These are phyloP conservation scores for Acleris sparsana DNA, from an alignment of 2,888 invertebrate species.

Conservation along the genomic window DNA sequence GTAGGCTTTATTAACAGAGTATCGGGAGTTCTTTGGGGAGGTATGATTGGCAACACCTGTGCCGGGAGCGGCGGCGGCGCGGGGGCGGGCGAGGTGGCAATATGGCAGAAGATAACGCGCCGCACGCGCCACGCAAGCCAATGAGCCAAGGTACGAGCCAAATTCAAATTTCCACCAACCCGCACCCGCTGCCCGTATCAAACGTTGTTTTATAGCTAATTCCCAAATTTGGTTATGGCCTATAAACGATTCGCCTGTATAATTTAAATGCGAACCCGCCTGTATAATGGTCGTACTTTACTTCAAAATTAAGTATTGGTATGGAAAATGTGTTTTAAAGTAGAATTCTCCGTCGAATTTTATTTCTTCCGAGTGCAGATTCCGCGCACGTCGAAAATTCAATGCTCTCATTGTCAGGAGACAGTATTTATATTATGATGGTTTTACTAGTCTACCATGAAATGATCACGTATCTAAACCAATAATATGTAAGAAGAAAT, in stretches of 20 bases:
- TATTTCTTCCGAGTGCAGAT: conserved; percentile 61
- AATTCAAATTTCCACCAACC: conserved; percentile 82
- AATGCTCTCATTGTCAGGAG: conserved; percentile 42
- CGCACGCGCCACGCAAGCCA: conserved; percentile 78
- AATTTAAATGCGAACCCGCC: conserved; percentile 82
- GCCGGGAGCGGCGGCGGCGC: conserved; percentile 40
- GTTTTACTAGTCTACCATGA: conserved; percentile 28
- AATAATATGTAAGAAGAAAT: no score
- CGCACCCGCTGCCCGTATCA: conserved; percentile 80
- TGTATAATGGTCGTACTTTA: conserved; percentile 83
- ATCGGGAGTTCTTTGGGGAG: conserved; percentile 4
- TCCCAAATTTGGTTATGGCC: conserved; percentile 84
- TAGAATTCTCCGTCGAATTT: conserved; percentile 75
- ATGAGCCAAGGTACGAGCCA: conserved; percentile 75
- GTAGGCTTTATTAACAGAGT: background rate
- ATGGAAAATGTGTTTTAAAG: conserved; percentile 82
- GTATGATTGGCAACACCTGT: conserved; percentile 28
- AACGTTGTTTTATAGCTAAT: conserved; percentile 84
- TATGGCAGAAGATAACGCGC: conserved; percentile 58
- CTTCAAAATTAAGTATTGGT: conserved; percentile 82
- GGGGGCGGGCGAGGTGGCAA: conserved; percentile 47
- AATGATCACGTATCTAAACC: conserved; percentile 19
- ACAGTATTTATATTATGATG: conserved; percentile 36
- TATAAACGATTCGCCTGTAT: conserved; percentile 84
- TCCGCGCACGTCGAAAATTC: conserved; percentile 46